Evolutionary conservation across 2,888 invertebrate genomes (phyloP).

Genomic region (Lycocerus yunnanus): DNA sequence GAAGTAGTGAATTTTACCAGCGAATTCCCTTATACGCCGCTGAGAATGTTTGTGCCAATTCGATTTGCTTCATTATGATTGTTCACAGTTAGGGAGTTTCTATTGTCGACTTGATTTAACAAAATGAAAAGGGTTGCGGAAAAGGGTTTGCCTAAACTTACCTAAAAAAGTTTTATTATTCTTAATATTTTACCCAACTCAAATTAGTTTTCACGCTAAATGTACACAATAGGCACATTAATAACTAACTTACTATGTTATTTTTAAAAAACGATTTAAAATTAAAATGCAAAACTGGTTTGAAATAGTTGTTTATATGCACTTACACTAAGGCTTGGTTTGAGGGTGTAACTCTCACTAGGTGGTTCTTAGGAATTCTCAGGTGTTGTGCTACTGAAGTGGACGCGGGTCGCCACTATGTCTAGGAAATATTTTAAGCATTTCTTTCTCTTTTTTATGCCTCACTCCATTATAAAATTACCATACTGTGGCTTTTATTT

Average conservation of each 20-base stretch:
- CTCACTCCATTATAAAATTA: not conserved
- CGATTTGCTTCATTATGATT: conserved; percentile 28
- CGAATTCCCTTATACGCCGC: conserved; percentile 17
- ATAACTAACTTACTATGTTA: not conserved
- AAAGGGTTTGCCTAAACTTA: conserved; percentile 5
- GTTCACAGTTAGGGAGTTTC: conserved; percentile 25
- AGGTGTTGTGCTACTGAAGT: conserved; percentile 33
- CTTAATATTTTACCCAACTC: not conserved
- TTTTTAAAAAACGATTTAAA: not conserved
- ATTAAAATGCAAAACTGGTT: conserved; percentile 8
- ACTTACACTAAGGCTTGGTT: conserved; percentile 4
- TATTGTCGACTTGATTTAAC: conserved; percentile 28
- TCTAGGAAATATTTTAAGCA: conserved; percentile 14
- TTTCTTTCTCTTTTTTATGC: not conserved
- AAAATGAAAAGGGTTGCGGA: conserved; percentile 26
- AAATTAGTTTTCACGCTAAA: not conserved
- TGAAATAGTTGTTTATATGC: conserved; percentile 3
- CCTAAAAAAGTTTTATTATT: not conserved
- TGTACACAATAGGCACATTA: not conserved
- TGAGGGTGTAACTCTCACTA: conserved; percentile 15
- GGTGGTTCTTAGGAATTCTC: conserved; percentile 33
- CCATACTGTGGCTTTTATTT: not conserved
- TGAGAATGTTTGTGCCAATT: conserved; percentile 32
- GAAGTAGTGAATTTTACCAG: conserved; percentile 13
- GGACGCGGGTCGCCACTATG: conserved; percentile 34